Evolutionary conservation across 2,888 invertebrate genomes (phyloP).

Genomic region (Ephialtes manifestator): DNA sequence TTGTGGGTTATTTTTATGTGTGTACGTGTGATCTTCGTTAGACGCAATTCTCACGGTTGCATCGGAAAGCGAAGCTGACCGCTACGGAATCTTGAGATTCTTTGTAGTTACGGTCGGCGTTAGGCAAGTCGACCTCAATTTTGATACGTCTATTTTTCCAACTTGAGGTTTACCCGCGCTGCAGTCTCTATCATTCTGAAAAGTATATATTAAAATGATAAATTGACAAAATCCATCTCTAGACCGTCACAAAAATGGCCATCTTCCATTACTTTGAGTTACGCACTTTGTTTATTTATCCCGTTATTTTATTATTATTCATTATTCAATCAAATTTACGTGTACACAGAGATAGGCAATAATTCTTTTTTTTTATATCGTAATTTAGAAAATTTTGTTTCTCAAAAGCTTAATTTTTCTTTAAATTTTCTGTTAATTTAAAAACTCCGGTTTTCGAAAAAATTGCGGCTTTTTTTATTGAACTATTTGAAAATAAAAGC

Average conservation of each 20-base stretch:
- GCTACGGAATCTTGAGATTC: conserved; percentile 66
- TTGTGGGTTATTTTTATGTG: background rate
- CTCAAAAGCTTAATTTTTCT: no score
- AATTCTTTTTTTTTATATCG: no score
- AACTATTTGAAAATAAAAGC: no score
- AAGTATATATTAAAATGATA: conserved; percentile 47
- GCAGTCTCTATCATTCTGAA: conserved; percentile 53
- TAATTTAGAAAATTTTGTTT: no score
- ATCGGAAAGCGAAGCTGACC: conserved; percentile 37
- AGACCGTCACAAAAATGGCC: background rate
- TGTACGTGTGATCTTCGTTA: conserved; percentile 52
- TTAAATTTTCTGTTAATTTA: no score
- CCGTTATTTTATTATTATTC: background rate
- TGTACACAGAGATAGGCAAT: background rate
- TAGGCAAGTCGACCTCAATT: conserved; percentile 38
- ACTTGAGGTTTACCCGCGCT: conserved; percentile 29
- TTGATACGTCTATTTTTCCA: conserved; percentile 37
- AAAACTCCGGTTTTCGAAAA: no score
- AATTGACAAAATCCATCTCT: conserved; percentile 11
- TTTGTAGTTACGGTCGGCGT: conserved; percentile 56
- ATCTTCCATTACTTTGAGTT: background rate
- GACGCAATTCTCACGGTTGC: conserved; percentile 45
- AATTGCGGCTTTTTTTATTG: no score
- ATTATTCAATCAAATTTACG: background rate
- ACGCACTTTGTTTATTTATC: background rate